Evolutionary conservation across 1,140 invertebrate species (phyloP).

Genomic region (Oncopeltus fasciatus): DNA sequence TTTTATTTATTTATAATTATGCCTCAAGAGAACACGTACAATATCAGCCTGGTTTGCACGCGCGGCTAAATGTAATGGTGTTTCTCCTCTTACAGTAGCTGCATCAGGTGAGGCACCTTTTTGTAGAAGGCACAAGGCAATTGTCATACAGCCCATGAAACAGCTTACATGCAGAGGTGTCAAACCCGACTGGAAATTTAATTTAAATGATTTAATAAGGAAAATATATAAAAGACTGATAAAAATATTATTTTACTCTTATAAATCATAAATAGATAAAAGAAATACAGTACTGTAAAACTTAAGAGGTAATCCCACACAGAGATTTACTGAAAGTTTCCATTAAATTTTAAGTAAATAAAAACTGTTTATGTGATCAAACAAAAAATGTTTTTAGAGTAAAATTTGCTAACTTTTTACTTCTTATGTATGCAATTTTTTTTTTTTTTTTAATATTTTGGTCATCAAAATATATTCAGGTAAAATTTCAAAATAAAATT

Average conservation of each 20-base stretch:
- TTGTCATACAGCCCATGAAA: constrained; percentile 99
- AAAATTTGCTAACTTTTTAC: too few relatives aligned
- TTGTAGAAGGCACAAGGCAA: constrained; percentile 89
- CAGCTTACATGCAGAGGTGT: constrained; percentile 95
- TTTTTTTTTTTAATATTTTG: too few relatives aligned
- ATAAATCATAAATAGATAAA: too few relatives aligned
- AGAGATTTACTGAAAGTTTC: too few relatives aligned
- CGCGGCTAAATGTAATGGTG: constrained; percentile 90
- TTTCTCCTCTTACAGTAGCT: constrained; percentile 92
- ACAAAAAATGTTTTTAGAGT: background rate
- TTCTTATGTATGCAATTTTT: too few relatives aligned
- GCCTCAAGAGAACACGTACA: constrained; percentile 80
- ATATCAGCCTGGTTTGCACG: constrained; percentile 82
- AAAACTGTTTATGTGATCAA: background rate
- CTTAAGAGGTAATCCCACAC: too few relatives aligned
- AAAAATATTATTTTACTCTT: too few relatives aligned
- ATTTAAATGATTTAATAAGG: background rate
- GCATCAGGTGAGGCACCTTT: constrained; percentile 88
- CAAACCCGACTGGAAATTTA: constrained; percentile 57
- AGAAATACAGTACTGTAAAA: too few relatives aligned
- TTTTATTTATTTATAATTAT: too few relatives aligned
- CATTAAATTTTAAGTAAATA: background rate
- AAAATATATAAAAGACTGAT: too few relatives aligned
- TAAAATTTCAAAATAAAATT: too few relatives aligned
- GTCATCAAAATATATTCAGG: too few relatives aligned